Evolutionary conservation across 2,797 vertebrate genomes (phyloP).

Genomic region (Clamator glandarius): DNA sequence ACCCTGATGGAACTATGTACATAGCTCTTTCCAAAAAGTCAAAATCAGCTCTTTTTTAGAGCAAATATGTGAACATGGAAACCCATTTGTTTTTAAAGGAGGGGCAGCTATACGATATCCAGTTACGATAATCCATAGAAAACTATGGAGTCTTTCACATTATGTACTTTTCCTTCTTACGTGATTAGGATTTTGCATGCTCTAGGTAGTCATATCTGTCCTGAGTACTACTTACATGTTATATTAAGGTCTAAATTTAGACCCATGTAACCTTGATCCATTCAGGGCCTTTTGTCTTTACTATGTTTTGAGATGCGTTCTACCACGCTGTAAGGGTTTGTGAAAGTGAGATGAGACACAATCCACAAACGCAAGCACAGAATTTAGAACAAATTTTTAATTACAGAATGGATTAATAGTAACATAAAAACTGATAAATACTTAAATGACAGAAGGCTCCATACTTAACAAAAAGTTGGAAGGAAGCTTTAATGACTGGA

Average conservation of each 20-base stretch:
- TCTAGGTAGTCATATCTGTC: background rate
- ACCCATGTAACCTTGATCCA: background rate
- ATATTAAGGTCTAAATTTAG: background rate
- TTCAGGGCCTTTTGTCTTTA: background rate
- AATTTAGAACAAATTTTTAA: background rate
- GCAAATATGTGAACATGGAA: background rate
- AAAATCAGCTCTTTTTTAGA: background rate
- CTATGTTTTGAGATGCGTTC: background rate
- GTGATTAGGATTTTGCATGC: background rate
- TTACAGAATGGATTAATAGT: background rate
- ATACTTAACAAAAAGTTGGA: background rate
- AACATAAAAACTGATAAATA: background rate
- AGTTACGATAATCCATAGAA: background rate
- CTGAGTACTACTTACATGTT: background rate
- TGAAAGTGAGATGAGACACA: background rate
- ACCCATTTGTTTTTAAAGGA: background rate
- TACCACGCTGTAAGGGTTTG: background rate
- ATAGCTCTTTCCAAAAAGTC: background rate
- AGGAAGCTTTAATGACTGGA: background rate
- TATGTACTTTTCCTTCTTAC: background rate
- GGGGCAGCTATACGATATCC: background rate
- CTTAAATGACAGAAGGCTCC: background rate
- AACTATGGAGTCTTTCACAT: accelerated
- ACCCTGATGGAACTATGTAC: background rate
- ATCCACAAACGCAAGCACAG: background rate